Evolutionary conservation across 2,113 vertebrate genomes (phyloP).

Genomic region (Boleophthalmus pectinirostris): DNA sequence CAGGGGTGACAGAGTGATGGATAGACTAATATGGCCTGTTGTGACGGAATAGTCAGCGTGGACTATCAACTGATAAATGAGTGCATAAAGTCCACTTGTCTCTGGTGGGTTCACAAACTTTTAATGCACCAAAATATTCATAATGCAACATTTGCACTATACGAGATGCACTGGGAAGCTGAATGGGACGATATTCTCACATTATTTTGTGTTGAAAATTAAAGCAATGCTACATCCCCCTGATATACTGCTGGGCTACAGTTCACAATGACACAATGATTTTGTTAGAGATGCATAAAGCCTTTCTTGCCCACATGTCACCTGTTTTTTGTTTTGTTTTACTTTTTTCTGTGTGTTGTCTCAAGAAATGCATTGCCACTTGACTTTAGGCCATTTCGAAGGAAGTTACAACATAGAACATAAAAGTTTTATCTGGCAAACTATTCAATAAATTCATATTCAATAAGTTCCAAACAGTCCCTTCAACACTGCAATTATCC

Average conservation of each 20-base stretch:
- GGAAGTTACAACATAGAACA: too few relatives aligned
- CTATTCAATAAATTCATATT: too few relatives aligned
- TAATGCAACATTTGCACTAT: background rate
- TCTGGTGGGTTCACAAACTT: background rate
- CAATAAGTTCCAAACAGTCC: too few relatives aligned
- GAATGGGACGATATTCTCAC: background rate
- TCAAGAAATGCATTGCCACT: too few relatives aligned
- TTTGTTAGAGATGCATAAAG: background rate
- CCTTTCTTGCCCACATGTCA: too few relatives aligned
- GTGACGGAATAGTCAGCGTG: conserved; percentile 19
- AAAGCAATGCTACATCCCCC: background rate
- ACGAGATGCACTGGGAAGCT: background rate
- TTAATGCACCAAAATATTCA: background rate
- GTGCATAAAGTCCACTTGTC: background rate
- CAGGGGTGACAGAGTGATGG: conserved; percentile 42
- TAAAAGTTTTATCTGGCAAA: too few relatives aligned
- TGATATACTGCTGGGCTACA: background rate
- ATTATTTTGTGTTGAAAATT: background rate
- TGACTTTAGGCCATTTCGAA: too few relatives aligned
- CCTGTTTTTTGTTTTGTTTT: too few relatives aligned
- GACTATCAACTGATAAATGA: conserved; percentile 37
- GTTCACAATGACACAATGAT: background rate
- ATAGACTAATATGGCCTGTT: conserved; percentile 35
- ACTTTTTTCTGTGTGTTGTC: too few relatives aligned
- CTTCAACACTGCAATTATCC: too few relatives aligned